phyloP scores from a whole-genome alignment of 1,140 invertebrate genomes.

The Macrotrachela quadricornifera region DNA sequence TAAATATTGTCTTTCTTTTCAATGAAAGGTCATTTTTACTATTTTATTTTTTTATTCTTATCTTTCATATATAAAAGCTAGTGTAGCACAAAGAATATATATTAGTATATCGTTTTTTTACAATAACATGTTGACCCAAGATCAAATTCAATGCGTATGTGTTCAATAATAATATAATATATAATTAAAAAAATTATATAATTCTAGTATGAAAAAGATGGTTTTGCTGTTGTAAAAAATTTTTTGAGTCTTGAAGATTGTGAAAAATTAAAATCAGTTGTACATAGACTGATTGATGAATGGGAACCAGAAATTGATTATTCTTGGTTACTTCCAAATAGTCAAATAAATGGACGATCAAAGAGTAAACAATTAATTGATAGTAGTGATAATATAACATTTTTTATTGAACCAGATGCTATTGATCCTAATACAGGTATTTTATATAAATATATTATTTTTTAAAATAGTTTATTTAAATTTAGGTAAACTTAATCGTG shows the following conservation, averaged over 20 bases:
- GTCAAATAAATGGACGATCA: neutral
- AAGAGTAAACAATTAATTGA: slow-evolving; percentile 38
- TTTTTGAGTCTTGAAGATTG: slow-evolving; percentile 55
- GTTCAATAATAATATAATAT: no score
- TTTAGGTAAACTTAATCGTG: neutral
- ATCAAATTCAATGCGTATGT: no score
- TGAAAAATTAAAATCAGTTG: slow-evolving; percentile 44
- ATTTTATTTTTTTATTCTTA: no score
- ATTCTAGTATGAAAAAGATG: slow-evolving; percentile 51
- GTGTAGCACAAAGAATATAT: no score
- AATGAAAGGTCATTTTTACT: no score
- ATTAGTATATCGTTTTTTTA: no score
- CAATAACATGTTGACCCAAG: no score
- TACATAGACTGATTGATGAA: slow-evolving; percentile 40
- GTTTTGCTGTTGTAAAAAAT: slow-evolving; percentile 56
- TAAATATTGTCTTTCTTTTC: no score
- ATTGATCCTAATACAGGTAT: slow-evolving; percentile 19
- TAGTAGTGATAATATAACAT: slow-evolving; percentile 40
- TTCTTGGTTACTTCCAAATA: no score
- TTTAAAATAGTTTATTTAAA: slow-evolving; percentile 66
- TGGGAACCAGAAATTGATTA: no score
- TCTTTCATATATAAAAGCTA: no score
- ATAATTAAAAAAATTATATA: neutral
- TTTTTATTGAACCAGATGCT: slow-evolving; percentile 40
- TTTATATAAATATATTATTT: slow-evolving; percentile 72